Evolutionary conservation across 2,797 vertebrate genomes (phyloP).

Genomic region (Phylloscopus collybita): DNA sequence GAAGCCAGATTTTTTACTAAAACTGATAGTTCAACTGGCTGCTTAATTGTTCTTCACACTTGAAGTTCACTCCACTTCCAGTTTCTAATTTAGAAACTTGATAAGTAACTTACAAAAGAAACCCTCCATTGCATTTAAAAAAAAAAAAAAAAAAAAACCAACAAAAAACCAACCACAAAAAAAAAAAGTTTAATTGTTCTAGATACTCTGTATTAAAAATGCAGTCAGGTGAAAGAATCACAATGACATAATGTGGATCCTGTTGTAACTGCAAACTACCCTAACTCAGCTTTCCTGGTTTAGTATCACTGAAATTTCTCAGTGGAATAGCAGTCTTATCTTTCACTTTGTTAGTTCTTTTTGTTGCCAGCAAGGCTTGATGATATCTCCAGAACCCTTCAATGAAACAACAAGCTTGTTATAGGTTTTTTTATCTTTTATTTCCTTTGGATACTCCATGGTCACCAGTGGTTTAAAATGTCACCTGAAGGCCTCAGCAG

Average conservation of each 20-base stretch:
- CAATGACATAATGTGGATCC: not conserved
- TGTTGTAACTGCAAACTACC: constrained; percentile 12
- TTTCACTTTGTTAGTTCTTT: constrained; percentile 53
- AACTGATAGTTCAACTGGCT: not conserved
- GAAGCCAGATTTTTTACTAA: not conserved
- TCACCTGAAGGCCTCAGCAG: constrained; percentile 61
- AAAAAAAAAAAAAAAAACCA: not conserved
- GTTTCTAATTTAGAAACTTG: not conserved
- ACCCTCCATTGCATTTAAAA: not conserved
- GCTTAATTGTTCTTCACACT: not conserved
- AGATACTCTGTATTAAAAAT: not conserved
- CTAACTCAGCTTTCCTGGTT: constrained; percentile 36
- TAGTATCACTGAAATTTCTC: constrained; percentile 41
- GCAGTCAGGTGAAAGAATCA: not conserved
- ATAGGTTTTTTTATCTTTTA: constrained; percentile 76
- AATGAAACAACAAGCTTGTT: constrained; percentile 71
- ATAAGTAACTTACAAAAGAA: not conserved
- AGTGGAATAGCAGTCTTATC: constrained; percentile 68
- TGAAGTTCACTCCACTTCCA: not conserved
- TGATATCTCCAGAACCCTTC: constrained; percentile 59
- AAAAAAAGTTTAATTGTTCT: not conserved
- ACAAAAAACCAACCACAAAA: not conserved
- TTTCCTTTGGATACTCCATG: constrained; percentile 66
- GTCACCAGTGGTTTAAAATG: constrained; percentile 71
- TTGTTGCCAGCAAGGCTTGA: constrained; percentile 50